Evolutionary conservation across 2,797 vertebrate genomes (phyloP).

Genomic region (Acridotheres tristis): DNA sequence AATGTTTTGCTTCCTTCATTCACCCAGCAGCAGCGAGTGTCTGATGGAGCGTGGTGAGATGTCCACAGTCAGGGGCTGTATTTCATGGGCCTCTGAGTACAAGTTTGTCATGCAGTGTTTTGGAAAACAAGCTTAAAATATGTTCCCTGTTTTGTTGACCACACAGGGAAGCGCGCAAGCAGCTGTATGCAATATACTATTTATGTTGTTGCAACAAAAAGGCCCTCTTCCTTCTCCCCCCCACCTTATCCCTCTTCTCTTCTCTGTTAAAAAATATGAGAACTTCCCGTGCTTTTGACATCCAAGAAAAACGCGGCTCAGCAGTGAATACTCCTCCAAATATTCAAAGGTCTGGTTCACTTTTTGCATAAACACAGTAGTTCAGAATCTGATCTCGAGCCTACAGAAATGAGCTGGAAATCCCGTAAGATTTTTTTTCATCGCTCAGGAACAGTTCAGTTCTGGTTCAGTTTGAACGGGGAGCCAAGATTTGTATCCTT

Average conservation of each 20-base stretch:
- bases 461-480: constrained; percentile 53
- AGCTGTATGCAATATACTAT: constrained; percentile 41
- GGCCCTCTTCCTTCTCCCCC: constrained; percentile 26
- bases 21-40: background rate
- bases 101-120: constrained; percentile 50
- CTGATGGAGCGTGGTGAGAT: background rate
- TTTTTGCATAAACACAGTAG: constrained; percentile 67
- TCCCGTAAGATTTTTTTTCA: constrained; percentile 62
- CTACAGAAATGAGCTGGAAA: constrained; percentile 65
- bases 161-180: constrained; percentile 56
- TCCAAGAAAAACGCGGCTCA: constrained; percentile 49
- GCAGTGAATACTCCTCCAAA: constrained; percentile 51
- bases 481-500: constrained; percentile 62
- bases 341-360: constrained; percentile 66
- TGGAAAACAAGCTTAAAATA: constrained; percentile 62
- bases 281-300: constrained; percentile 61
- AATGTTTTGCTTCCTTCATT: background rate
- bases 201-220: constrained; percentile 53
- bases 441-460: constrained; percentile 56
- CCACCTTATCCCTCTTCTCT: constrained; percentile 8
- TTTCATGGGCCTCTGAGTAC: constrained; percentile 12
- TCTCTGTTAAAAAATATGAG: constrained; percentile 46
- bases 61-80: background rate
- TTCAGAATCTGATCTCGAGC: constrained; percentile 63
- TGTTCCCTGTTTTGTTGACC: constrained; percentile 68